Evolutionary conservation across 2,888 invertebrate species (phyloP), one percentile per base, ranked within the genome.

Genomic region (Drosophila hawaiiensis): DNA sequence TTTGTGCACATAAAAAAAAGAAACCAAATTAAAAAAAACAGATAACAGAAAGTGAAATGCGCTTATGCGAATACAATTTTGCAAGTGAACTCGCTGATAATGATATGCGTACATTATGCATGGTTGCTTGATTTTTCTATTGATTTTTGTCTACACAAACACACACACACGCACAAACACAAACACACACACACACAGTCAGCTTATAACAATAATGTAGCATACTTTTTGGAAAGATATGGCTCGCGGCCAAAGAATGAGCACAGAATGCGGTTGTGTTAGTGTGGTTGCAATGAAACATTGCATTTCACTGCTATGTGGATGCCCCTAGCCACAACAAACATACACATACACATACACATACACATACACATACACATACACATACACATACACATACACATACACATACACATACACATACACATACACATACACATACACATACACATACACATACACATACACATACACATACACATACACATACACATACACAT

Each of bases 151-250:
- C 31, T 12, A 14, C n/a, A 49, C 35, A 33, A 55, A 28, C 31
- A 49, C 35, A 33, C 60, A 22, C 25, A 49, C 10, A 16, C 4
- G 28, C 16, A 33, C n/a, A 39, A 9, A 43, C 14, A 37, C 9
- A 33, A 29, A 39, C 12, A 43, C 14, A 37, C 9, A 33, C 35
- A 35, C 35, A 33, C 19, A 47, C 33, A 16, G 3, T 25, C 12
- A 12, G 49, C 39, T 41, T 47, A 58, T 81, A 55, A 64, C 67
- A 80, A 60, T 62, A 86, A 60, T 77, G 77, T 86, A 83, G 79
- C 84, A 86, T 86, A 84, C 72, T 70, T 84, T 75, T 66, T n/a
- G 86, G 67, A 65, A 64, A 60, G 66, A 29, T 59, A 77, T 35
- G 9, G 25, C 77, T 56, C 29, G 53, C 58, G 78, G 72, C 49